Conservation (phyloP, 2,797 vertebrate genomes). For the Pseudochaenichthys georgianus region DNA sequence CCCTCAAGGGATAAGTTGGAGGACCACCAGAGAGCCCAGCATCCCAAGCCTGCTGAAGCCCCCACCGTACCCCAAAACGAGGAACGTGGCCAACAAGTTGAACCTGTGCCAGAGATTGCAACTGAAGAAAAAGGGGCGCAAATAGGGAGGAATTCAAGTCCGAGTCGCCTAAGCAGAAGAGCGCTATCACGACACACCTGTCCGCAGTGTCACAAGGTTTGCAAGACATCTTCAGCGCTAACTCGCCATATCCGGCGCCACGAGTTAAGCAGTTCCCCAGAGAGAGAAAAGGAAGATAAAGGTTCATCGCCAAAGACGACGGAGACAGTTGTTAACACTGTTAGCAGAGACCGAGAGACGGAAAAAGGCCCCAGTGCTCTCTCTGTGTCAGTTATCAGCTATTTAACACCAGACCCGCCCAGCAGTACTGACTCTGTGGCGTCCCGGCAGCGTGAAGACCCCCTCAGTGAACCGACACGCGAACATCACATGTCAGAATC, state of each 20-base stretch:
- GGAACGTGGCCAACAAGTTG: slow-evolving; percentile 51
- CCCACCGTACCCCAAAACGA: slow-evolving; percentile 63
- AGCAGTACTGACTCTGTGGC: slow-evolving; percentile 42
- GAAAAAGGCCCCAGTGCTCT: slow-evolving; percentile 71
- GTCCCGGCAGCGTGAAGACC: slow-evolving; percentile 52
- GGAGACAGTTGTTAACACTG: slow-evolving; percentile 53
- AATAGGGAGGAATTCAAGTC: slow-evolving; percentile 62
- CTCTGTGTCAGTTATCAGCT: slow-evolving; percentile 86
- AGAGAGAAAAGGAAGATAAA: slow-evolving; percentile 77
- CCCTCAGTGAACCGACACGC: slow-evolving; percentile 47
- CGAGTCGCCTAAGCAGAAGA: slow-evolving; percentile 84
- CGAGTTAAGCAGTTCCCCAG: slow-evolving; percentile 82
- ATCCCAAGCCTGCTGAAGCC: slow-evolving; percentile 79
- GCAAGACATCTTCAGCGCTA: slow-evolving; percentile 92
- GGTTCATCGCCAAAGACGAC: slow-evolving; percentile 63
- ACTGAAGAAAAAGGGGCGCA: slow-evolving; percentile 76
- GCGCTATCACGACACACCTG: slow-evolving; percentile 89
- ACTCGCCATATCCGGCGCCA: slow-evolving; percentile 91
- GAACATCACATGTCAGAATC: slow-evolving; percentile 63
- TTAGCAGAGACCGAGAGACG: slow-evolving; percentile 62
- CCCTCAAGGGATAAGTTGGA: slow-evolving; percentile 85
- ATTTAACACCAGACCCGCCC: slow-evolving; percentile 72
- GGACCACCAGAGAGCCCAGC: slow-evolving; percentile 86
- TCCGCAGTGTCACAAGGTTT: slow-evolving; percentile 90
- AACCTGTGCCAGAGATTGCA: slow-evolving; percentile 60